A percentile compares a stretch with the other conserved stretches of the same genome.
Conservation (phyloP, 2,888 invertebrate genomes). For the Chymomyza procnemis region DNA sequence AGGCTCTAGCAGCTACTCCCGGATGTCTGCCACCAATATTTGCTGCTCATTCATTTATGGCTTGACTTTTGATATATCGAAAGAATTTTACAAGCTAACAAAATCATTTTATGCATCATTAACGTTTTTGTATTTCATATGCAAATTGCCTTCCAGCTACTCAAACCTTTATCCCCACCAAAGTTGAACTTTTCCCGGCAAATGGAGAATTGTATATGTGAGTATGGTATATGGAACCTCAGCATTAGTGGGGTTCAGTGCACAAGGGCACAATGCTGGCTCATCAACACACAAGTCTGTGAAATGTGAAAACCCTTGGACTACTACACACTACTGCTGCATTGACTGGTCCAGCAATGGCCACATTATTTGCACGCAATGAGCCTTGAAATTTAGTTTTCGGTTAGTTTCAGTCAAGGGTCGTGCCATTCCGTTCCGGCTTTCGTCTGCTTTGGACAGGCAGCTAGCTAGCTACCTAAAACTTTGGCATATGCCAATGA, state of each 20-base stretch:
- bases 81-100: slow-evolving; percentile 71
- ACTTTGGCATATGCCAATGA: slow-evolving; percentile 60
- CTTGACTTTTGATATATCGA: slow-evolving; percentile 44
- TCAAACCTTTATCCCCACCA: slow-evolving; percentile 39
- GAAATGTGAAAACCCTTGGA: slow-evolving; percentile 15
- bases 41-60: slow-evolving; percentile 65
- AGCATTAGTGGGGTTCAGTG: slow-evolving; percentile 68
- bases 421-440: slow-evolving; percentile 27
- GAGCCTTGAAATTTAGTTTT: slow-evolving; percentile 73
- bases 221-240: slow-evolving; percentile 45
- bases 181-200: slow-evolving; percentile 58
- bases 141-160: slow-evolving; percentile 51
- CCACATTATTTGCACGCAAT: slow-evolving; percentile 72
- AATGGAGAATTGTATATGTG: slow-evolving; percentile 17
- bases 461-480: slow-evolving; percentile 45
- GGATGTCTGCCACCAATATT: slow-evolving; percentile 25
- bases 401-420: slow-evolving; percentile 56
- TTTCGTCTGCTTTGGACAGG: slow-evolving; percentile 6
- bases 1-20: not conserved
- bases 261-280: slow-evolving; percentile 38
- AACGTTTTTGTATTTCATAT: slow-evolving; percentile 73
- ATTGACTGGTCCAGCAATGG: slow-evolving; percentile 39
- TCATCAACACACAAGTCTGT: slow-evolving; percentile 12
- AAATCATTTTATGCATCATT: slow-evolving; percentile 71
- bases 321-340: slow-evolving; percentile 33